Conservation (phyloP, 1,140 invertebrate species). For the Macrobrachium nipponense region DNA sequence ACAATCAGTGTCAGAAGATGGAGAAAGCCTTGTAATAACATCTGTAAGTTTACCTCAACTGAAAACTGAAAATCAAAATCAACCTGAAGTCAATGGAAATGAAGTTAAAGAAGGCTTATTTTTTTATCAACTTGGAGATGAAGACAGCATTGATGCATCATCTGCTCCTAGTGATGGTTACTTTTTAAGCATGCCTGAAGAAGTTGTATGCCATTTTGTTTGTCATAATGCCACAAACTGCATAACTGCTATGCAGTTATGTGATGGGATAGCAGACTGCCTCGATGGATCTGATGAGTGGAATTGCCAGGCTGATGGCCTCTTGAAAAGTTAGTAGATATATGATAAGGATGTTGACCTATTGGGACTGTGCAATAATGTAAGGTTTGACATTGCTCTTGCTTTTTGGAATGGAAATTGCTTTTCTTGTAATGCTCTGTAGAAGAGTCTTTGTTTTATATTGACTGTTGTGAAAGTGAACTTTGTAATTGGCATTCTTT, state of each 20-base stretch:
- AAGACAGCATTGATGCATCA: constrained; percentile 29
- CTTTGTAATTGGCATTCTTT: no score
- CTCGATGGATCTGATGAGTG: constrained; percentile 91
- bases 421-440: no score
- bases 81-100: not conserved
- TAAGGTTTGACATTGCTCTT: no score
- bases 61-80: no score
- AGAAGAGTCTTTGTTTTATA: no score
- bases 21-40: no score
- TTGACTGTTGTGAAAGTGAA: no score
- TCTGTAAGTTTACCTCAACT: no score
- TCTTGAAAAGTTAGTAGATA: constrained; percentile 36
- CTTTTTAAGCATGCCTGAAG: constrained; percentile 9
- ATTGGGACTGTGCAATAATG: no score
- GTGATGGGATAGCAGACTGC: constrained; percentile 90
- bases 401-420: no score
- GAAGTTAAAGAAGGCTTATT: constrained; percentile 24
- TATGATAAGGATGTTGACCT: not conserved
- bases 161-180: constrained; percentile 45
- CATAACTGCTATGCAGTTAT: constrained; percentile 66
- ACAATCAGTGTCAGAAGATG: no score
- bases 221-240: constrained; percentile 24
- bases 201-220: constrained; percentile 29
- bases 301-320: constrained; percentile 74
- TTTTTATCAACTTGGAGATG: constrained; percentile 33